Percentiles rank a stretch among this genome's conserved stretches.
Conservation (phyloP, 2,888 invertebrate genomes). For the Phalera bucephala region DNA sequence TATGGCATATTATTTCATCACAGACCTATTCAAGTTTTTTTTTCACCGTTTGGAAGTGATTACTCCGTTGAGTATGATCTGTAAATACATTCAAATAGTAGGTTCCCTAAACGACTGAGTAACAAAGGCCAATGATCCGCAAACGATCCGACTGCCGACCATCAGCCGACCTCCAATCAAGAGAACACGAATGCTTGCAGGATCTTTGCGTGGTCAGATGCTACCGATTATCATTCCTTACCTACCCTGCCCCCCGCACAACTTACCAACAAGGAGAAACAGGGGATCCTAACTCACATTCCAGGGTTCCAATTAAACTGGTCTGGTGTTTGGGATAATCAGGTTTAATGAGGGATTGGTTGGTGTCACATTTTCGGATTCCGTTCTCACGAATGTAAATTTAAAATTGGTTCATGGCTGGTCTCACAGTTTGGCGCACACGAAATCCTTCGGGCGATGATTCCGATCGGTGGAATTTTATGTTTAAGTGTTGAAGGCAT, state of each 20-base stretch:
- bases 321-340: slow-evolving; percentile 29
- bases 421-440: slow-evolving; percentile 22
- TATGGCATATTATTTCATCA: no score
- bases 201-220: slow-evolving; percentile 52
- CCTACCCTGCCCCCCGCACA: slow-evolving; percentile 1
- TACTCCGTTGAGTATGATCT: no score
- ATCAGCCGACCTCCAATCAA: slow-evolving; percentile 28
- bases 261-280: not conserved
- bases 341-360: slow-evolving; percentile 22
- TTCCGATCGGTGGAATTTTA: slow-evolving; percentile 9
- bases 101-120: no score
- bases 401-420: slow-evolving; percentile 26
- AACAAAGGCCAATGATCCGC: slow-evolving; percentile 25
- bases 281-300: not conserved
- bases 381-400: slow-evolving; percentile 51
- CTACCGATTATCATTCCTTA: slow-evolving; percentile 68
- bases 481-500: not conserved
- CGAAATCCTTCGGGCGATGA: slow-evolving; percentile 27
- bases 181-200: slow-evolving; percentile 26
- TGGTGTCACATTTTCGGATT: slow-evolving; percentile 50
- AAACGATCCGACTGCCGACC: slow-evolving; percentile 22
- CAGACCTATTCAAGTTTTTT: no score
- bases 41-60: no score
- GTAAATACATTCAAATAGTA: no score
- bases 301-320: slow-evolving; percentile 14